Base-by-base conservation (phyloP, 2,113 vertebrate genomes). In the Solea solea region DNA sequence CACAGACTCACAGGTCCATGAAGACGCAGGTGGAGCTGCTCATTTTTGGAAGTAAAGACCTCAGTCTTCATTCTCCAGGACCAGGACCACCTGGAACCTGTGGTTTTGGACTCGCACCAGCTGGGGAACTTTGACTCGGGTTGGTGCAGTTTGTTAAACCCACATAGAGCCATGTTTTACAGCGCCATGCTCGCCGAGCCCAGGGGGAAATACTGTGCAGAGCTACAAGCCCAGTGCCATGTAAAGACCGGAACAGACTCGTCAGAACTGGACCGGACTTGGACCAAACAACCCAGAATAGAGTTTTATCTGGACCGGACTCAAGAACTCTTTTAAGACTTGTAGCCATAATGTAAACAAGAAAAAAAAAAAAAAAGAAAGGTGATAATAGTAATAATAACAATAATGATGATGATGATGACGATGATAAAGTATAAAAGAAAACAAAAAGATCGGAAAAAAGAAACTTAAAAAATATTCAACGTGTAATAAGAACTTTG, bases 271-370 rank as follows among this genome's bases (percentile, higher is more conserved):
- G 88, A 90, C 85, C 88, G 89, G 89, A 90, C 76, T 80, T 53
- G 44, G 80, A 83, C 48, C 4, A 80, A 78, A 70, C 50, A 66
- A 64, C 75, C 80, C 62, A 9, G 71, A 64, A 12, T 34, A 15
- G 60, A 69, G 54, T 67, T 80, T 64, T 44, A 72, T 49, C 70
- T 42, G 40, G 71, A 86, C 62, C 27, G 44, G 73, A 88, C 70
- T 82, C 41, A 34, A 77, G 64, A 69, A 85, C 70, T 88, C 71
- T 88, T 48, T 48, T 78, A 64, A 81, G 85, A 89, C 87, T 85
- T 74, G 89, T 87, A 86, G 86, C 85, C 85, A 82, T 86, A 89
- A 86, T 90, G 87, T 91, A 88, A 87, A 87, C 60, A 84, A 82
- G 34, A 81, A 74, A 53, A 64, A 78, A 74, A 53, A 64, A 78